These are phyloP conservation scores for Lordiphosa fenestrarum DNA, from an alignment of 2,888 invertebrate species.

Conservation along the genomic window DNA sequence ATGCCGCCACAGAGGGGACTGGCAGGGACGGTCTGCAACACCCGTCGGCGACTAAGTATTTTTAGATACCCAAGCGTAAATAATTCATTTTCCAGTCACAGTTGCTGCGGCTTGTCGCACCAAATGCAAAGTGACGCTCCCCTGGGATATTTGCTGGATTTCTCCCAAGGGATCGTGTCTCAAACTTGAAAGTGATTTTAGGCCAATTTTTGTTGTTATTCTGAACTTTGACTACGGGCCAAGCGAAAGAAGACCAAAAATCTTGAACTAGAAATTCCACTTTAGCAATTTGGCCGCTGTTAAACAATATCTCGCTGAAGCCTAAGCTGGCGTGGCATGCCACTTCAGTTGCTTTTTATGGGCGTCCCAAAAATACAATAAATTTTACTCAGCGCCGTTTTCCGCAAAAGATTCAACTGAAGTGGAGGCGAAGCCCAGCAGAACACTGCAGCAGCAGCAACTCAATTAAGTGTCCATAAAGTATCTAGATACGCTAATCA, in stretches of 20 bases:
- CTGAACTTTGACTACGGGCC: slow-evolving; percentile 58
- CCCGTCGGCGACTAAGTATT: slow-evolving; percentile 45
- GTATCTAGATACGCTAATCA: slow-evolving; percentile 71
- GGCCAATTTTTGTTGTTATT: slow-evolving; percentile 14
- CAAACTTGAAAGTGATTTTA: slow-evolving; percentile 24
- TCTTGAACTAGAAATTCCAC: slow-evolving; percentile 64
- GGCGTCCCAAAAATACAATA: slow-evolving; percentile 65
- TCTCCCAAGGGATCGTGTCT: slow-evolving; percentile 22
- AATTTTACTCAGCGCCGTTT: slow-evolving; percentile 67
- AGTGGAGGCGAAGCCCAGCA: slow-evolving; percentile 36
- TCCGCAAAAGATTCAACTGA: slow-evolving; percentile 36
- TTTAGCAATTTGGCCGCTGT: slow-evolving; percentile 37
- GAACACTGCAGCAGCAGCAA: slow-evolving; percentile 38
- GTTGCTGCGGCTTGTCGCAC: slow-evolving; percentile 69
- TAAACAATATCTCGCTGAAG: slow-evolving; percentile 26
- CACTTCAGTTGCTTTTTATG: slow-evolving; percentile 66
- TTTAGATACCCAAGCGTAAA: slow-evolving; percentile 68
- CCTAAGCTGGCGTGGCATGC: slow-evolving; percentile 56
- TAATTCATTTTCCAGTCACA: slow-evolving; percentile 76
- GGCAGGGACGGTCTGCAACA: slow-evolving; percentile 11
- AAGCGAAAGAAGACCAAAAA: slow-evolving; percentile 29
- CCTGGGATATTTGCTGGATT: slow-evolving; percentile 12
- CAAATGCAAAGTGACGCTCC: slow-evolving; percentile 39
- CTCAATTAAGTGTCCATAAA: slow-evolving; percentile 74
- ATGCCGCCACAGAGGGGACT: slow-evolving; percentile 9